Conservation (phyloP, 2,113 vertebrate genomes). For the Salvelinus namaycush region DNA sequence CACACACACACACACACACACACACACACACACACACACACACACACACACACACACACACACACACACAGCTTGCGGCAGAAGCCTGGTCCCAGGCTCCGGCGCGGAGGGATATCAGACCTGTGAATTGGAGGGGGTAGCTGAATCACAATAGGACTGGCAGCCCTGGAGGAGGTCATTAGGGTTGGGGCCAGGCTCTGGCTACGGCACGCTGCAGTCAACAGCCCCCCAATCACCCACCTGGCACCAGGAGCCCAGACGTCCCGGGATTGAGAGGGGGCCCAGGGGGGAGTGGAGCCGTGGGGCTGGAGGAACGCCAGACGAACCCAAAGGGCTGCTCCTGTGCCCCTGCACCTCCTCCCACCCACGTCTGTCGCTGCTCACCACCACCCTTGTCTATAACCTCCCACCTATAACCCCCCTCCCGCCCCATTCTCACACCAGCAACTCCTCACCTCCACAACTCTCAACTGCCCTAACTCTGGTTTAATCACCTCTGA, state of each 20-base stretch:
- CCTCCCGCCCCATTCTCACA: neutral
- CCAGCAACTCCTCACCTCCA: constrained; percentile 28
- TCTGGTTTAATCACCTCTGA: constrained; percentile 54
- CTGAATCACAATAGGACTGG: constrained; percentile 67
- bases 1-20: no score
- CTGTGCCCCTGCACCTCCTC: constrained; percentile 9
- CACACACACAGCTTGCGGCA: constrained; percentile 32
- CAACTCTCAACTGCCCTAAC: constrained; percentile 20
- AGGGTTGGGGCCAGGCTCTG: constrained; percentile 30
- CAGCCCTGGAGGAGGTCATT: constrained; percentile 67
- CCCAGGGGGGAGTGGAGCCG: constrained; percentile 9
- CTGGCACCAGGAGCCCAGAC: constrained; percentile 69
- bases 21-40: neutral
- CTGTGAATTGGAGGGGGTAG: constrained; percentile 54
- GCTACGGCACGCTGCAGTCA: constrained; percentile 49
- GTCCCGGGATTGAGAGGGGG: constrained; percentile 27
- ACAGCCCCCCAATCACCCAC: constrained; percentile 62
- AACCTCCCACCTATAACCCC: neutral
- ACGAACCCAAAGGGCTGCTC: constrained; percentile 36
- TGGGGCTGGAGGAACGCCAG: constrained; percentile 22
- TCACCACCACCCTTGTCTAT: constrained; percentile 11
- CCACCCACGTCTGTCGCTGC: neutral
- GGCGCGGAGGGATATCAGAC: constrained; percentile 55
- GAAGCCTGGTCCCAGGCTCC: constrained; percentile 62
- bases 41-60: no score